phyloP scores from a whole-genome alignment of 2,113 vertebrate genomes.

The Microcebus tavaratra region DNA sequence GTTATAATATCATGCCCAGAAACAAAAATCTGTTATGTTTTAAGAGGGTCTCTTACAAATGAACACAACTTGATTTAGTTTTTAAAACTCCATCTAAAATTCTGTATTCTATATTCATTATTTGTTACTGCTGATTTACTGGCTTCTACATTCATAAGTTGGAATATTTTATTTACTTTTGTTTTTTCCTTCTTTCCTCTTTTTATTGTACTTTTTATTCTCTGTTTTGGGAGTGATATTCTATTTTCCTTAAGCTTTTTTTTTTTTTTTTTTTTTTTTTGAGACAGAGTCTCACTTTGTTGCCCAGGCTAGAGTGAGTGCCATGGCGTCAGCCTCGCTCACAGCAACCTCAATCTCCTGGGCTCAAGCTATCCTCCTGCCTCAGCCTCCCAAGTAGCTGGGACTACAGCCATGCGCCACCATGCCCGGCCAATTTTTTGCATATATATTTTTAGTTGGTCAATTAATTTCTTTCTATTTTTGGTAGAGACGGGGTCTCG shows the following conservation, averaged over 20 bases:
- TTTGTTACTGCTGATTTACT: not conserved
- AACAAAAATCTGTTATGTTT: not conserved
- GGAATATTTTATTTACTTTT: not conserved
- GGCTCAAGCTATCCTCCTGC: too few relatives aligned
- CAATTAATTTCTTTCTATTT: too few relatives aligned
- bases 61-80: not conserved
- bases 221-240: not conserved
- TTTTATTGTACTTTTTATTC: not conserved
- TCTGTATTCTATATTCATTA: not conserved
- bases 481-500: too few relatives aligned
- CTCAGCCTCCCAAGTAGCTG: too few relatives aligned
- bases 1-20: not conserved
- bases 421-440: too few relatives aligned
- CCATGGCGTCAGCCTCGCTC: too few relatives aligned
- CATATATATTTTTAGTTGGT: too few relatives aligned
- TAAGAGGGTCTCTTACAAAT: not conserved
- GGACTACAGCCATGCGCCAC: too few relatives aligned
- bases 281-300: too few relatives aligned
- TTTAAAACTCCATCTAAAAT: not conserved
- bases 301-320: too few relatives aligned
- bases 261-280: too few relatives aligned
- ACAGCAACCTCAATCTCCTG: too few relatives aligned
- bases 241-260: slow-evolving; percentile 15
- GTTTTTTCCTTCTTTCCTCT: not conserved
- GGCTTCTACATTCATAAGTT: not conserved